A percentile compares a stretch with the other conserved stretches of the same genome.
These are phyloP conservation scores for Sipha flava DNA, from an alignment of 1,140 invertebrate genomes.

Conservation along the genomic window DNA sequence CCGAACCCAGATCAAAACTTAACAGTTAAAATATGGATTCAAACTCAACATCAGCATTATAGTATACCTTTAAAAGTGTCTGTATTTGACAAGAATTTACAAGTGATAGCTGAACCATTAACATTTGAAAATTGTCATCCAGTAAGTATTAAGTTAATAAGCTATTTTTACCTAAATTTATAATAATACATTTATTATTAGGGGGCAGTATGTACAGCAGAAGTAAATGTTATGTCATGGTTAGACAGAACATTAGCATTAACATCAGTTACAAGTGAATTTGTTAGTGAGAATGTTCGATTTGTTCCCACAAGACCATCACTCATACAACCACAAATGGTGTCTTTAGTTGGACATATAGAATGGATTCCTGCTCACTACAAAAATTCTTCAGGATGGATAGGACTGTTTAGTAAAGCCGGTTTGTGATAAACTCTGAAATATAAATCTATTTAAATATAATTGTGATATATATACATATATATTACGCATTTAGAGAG, in stretches of 20 bases:
- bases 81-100: conserved; percentile 24
- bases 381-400: conserved; percentile 17
- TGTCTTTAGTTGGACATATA: conserved; percentile 20
- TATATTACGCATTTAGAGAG: conserved; percentile 2
- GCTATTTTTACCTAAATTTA: background rate
- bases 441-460: background rate
- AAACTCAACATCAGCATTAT: conserved; percentile 28
- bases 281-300: conserved; percentile 24
- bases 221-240: conserved; percentile 30
- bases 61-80: conserved; percentile 23
- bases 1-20: conserved; percentile 29
- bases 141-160: background rate
- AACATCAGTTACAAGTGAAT: conserved; percentile 23
- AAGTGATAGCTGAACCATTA: conserved; percentile 23
- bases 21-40: conserved; percentile 29
- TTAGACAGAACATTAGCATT: conserved; percentile 21
- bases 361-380: conserved; percentile 25
- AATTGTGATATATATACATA: background rate
- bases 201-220: conserved; percentile 17
- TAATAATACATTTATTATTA: background rate
- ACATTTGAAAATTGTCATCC: conserved; percentile 27
- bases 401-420: conserved; percentile 10
- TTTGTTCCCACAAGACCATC: conserved; percentile 21
- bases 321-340: conserved; percentile 17
- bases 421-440: background rate